A percentile compares a stretch with the other conserved stretches of the same genome.
phyloP scores from a whole-genome alignment of 2,113 vertebrate species.

The Trichechus manatus region DNA sequence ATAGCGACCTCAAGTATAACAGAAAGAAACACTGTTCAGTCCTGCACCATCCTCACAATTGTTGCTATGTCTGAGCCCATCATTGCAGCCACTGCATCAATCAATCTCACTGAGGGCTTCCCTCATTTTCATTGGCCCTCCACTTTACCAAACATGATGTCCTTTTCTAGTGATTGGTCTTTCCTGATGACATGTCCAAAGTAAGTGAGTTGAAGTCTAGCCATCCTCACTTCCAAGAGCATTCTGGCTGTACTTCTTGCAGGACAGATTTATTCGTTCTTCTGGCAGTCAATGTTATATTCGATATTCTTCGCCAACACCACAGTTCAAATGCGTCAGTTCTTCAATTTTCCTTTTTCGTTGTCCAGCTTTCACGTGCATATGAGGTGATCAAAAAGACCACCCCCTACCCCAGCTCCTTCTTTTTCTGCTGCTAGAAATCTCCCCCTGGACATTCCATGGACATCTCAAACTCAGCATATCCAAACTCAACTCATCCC shows the following conservation, averaged over 20 bases:
- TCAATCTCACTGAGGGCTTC: neutral
- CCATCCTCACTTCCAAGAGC: neutral
- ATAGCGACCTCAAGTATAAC: neutral
- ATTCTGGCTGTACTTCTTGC: neutral
- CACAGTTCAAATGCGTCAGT: neutral
- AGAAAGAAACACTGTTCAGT: neutral
- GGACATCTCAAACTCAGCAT: fast-evolving
- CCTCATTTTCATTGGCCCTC: neutral
- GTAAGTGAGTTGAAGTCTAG: neutral
- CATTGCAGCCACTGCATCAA: neutral
- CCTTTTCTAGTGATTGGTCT: neutral
- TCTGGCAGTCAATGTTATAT: neutral
- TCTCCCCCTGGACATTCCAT: neutral
- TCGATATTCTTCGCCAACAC: neutral
- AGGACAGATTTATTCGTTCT: neutral
- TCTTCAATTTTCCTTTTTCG: neutral
- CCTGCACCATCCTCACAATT: neutral
- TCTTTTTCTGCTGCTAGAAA: neutral
- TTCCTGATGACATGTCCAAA: neutral
- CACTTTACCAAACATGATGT: neutral
- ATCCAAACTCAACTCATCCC: neutral
- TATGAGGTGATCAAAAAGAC: neutral
- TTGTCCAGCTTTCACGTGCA: neutral
- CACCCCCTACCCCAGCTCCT: neutral
- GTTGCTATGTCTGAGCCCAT: neutral